Percentiles rank a stretch among this genome's conserved stretches.
phyloP scores from a whole-genome alignment of 2,113 vertebrate genomes.

The Miniopterus natalensis region DNA sequence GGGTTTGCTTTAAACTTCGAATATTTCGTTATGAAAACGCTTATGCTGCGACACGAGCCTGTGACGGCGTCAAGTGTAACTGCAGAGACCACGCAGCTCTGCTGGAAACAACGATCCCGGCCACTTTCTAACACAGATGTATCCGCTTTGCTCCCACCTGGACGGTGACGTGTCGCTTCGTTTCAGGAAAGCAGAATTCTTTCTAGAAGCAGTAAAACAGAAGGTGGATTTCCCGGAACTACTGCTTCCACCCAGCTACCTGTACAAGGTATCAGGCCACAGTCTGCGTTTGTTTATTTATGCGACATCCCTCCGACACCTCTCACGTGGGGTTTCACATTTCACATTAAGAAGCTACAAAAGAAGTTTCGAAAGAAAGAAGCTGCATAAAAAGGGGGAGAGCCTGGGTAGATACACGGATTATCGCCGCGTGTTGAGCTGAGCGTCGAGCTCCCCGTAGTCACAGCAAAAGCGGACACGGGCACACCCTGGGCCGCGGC shows the following conservation, averaged over 20 bases:
- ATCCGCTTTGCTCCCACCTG: background rate
- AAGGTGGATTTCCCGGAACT: background rate
- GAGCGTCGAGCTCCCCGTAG: background rate
- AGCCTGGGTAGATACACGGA: background rate
- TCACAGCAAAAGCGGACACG: background rate
- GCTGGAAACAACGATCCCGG: background rate
- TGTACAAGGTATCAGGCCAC: background rate
- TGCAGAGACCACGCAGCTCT: background rate
- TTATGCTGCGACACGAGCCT: background rate
- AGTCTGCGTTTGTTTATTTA: background rate
- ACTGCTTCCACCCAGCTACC: background rate
- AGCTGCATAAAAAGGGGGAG: background rate
- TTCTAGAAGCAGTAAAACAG: background rate
- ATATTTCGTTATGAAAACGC: background rate
- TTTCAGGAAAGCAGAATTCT: slow-evolving; percentile 5
- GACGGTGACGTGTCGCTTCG: background rate
- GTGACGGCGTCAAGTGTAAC: background rate
- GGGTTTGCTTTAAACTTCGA: background rate
- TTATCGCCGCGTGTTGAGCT: background rate
- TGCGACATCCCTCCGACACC: background rate
- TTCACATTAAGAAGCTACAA: background rate
- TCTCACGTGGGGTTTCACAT: background rate
- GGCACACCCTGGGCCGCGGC: too few relatives aligned
- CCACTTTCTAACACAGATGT: background rate
- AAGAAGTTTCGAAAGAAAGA: background rate